Evolutionary conservation across 2,888 invertebrate genomes (phyloP), one percentile per base, ranked within the genome.

Genomic region (Tachina lurida): DNA sequence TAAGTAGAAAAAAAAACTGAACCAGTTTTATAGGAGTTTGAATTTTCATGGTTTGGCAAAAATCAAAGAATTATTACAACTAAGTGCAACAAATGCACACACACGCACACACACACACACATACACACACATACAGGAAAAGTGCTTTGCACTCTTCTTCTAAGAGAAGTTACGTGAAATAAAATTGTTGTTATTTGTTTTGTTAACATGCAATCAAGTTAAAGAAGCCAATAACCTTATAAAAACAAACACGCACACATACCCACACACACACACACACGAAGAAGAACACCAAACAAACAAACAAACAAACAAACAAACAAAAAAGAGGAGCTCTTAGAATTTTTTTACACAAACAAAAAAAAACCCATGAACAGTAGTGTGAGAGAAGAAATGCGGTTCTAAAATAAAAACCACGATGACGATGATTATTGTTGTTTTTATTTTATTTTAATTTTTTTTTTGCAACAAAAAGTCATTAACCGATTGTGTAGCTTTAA

Each of bases 141-240:
- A 86, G 80, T 74, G 83, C 84, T 84, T 77, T 63, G 74, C 49
- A 56, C 76, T 79, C 13, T 73, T 79, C 13, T 73, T 84, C 39
- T 8, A 58, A 75, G 63, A 79, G 54, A 47, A 78, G 75, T 79
- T 82, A 85, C 78, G 63, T 71, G 75, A 31, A 60, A 19, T 58
- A 17, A 60, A 31, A 58, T 70, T 65, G 52, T 70, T 71, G 56
- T 47, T 56, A 62, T 60, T 65, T 22, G 67, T 54, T 60, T 65
- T 22, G 67, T 54, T 65, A 77, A 78, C 77, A 83, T 76, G 83
- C 83, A 83, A 86, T 83, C 83, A 76, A 76, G 83, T 86, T 80
- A 86, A 80, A 83, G 73, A 86, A 83, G 86, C 79, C 86, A 86
- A 86, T 86, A 86, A 86, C 86, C 86, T 86, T 83, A 80, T 83